These are phyloP conservation scores for Lethenteron reissneri DNA, from an alignment of 2,113 vertebrate species.

Conservation along the genomic window DNA sequence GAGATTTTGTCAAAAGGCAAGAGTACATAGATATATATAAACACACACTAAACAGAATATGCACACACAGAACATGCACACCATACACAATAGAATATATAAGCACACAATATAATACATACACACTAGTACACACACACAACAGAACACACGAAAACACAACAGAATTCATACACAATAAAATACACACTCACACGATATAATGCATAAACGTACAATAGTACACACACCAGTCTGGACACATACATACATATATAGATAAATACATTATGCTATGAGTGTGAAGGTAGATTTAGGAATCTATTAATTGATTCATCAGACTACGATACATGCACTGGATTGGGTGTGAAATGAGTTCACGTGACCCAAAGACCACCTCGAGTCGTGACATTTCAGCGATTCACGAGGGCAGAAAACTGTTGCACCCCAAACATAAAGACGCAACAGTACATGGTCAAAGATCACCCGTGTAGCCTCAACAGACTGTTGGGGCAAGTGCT, in stretches of 20 bases:
- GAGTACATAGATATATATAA: not conserved
- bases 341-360: no score
- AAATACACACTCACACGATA: not conserved
- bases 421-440: no score
- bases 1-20: not conserved
- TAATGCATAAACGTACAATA: not conserved
- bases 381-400: no score
- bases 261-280: not conserved
- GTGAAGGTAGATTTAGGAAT: not conserved
- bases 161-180: not conserved
- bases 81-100: not conserved
- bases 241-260: constrained; percentile 1
- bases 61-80: not conserved
- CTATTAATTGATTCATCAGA: not conserved
- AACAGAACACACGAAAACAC: not conserved
- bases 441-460: no score
- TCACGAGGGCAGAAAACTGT: no score
- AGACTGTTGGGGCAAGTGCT: no score
- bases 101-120: not conserved
- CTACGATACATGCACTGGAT: no score
- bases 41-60: not conserved
- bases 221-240: not conserved
- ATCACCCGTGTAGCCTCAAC: no score
- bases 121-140: not conserved
- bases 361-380: no score